These are phyloP conservation scores for Chaetorhynchus papuensis DNA, from an alignment of 2,113 vertebrate genomes.

Conservation along the genomic window DNA sequence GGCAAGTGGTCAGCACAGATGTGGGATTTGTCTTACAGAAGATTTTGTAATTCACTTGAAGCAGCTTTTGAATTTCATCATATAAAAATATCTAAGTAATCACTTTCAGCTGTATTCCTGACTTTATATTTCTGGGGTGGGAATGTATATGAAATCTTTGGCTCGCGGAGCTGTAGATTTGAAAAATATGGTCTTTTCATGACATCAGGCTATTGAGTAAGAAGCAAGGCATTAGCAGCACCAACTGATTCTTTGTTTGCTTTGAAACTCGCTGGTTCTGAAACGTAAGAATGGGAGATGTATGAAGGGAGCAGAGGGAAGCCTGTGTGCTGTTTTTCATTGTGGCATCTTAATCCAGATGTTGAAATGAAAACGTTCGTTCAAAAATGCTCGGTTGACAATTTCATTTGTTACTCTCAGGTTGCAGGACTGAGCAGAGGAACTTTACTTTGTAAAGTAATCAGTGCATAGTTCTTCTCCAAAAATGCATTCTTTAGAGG, in stretches of 20 bases:
- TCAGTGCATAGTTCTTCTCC: not conserved
- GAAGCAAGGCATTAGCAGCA: constrained; percentile 23
- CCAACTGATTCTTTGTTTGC: constrained; percentile 33
- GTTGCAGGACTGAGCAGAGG: not conserved
- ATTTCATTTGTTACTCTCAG: constrained; percentile 42
- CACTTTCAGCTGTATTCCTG: constrained; percentile 46
- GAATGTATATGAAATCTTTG: constrained; percentile 46
- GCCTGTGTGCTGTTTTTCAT: constrained; percentile 31
- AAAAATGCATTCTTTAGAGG: not conserved
- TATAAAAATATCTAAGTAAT: constrained; percentile 50
- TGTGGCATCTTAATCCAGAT: constrained; percentile 62
- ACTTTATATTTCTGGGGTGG: constrained; percentile 46
- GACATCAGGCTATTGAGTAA: constrained; percentile 44
- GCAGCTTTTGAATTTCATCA: constrained; percentile 47
- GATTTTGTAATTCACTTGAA: constrained; percentile 48
- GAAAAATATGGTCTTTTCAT: constrained; percentile 54
- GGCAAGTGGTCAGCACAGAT: constrained; percentile 51
- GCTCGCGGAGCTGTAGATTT: not conserved
- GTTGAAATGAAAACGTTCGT: constrained; percentile 31
- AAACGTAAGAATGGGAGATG: not conserved
- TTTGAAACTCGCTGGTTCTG: constrained; percentile 34
- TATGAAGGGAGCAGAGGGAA: not conserved
- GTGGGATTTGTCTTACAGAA: constrained; percentile 47
- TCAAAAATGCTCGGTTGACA: not conserved
- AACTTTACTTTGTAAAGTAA: not conserved